Conservation (phyloP, 2,797 vertebrate genomes). For the Chelmon rostratus region DNA sequence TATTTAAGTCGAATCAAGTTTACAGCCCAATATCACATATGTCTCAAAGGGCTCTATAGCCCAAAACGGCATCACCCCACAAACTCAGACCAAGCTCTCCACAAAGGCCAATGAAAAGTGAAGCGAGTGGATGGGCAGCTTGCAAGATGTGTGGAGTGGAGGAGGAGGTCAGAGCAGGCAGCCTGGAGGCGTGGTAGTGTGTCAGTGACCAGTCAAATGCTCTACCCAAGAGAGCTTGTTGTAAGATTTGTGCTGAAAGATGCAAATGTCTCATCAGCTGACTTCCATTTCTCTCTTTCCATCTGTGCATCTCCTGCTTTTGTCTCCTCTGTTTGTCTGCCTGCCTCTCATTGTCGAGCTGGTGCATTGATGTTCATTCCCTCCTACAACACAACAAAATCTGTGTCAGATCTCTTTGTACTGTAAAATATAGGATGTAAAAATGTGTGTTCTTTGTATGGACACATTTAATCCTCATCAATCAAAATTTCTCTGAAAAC, state of each 20-base stretch:
- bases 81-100: neutral
- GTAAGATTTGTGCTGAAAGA: conserved; percentile 17
- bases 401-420: neutral
- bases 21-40: neutral
- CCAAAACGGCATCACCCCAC: conserved; percentile 2
- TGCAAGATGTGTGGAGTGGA: conserved; percentile 31
- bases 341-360: conserved; percentile 2
- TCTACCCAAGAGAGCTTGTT: conserved; percentile 27
- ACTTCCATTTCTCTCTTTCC: conserved; percentile 30
- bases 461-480: neutral
- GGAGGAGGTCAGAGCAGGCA: conserved; percentile 42
- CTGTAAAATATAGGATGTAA: neutral
- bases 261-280: conserved; percentile 28
- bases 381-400: neutral
- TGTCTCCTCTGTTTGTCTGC: conserved; percentile 6
- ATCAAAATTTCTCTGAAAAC: conserved; percentile 13
- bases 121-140: conserved; percentile 22
- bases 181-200: conserved; percentile 16
- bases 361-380: neutral
- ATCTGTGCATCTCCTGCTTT: conserved; percentile 32
- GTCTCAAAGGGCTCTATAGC: conserved; percentile 13
- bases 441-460: neutral
- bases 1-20: conserved; percentile 17
- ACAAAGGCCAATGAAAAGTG: neutral
- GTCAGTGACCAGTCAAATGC: conserved; percentile 44